Evolutionary conservation across 2,888 invertebrate genomes (phyloP).

Genomic region (Plagiodera versicolora): DNA sequence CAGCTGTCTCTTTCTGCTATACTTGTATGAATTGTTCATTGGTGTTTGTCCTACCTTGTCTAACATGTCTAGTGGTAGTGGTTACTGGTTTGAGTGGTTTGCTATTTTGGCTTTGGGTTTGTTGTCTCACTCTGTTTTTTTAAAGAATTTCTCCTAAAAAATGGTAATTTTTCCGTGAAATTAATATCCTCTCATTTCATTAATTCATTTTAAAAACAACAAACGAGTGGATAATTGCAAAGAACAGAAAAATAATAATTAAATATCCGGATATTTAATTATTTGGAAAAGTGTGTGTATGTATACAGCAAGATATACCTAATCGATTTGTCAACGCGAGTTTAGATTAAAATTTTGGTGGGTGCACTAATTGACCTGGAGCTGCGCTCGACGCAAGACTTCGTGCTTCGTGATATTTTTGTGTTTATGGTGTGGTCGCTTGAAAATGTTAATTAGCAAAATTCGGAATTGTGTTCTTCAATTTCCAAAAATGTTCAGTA

Average conservation of each 20-base stretch:
- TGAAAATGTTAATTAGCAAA: no score
- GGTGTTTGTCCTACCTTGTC: no score
- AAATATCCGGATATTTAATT: constrained; percentile 28
- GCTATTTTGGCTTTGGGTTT: not conserved
- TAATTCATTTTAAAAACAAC: not conserved
- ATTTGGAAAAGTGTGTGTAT: constrained; percentile 39
- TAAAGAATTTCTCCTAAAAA: not conserved
- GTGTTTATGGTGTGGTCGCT: not conserved
- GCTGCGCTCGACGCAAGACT: constrained; percentile 53
- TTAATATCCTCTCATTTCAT: not conserved
- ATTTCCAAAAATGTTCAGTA: not conserved
- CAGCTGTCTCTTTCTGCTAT: no score
- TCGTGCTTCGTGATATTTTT: constrained; percentile 45
- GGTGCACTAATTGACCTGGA: constrained; percentile 59
- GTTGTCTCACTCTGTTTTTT: not conserved
- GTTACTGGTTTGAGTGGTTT: not conserved
- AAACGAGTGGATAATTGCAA: not conserved
- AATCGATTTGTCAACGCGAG: constrained; percentile 61
- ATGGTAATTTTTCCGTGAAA: not conserved
- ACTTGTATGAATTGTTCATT: no score
- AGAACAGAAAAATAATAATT: not conserved
- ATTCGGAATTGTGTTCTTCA: not conserved
- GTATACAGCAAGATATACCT: constrained; percentile 48
- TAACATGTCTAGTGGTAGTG: no score
- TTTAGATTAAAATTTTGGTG: constrained; percentile 59